Percentiles rank a stretch among this genome's conserved stretches.
phyloP scores from a whole-genome alignment of 2,797 vertebrate species.

The Lophius americanus region DNA sequence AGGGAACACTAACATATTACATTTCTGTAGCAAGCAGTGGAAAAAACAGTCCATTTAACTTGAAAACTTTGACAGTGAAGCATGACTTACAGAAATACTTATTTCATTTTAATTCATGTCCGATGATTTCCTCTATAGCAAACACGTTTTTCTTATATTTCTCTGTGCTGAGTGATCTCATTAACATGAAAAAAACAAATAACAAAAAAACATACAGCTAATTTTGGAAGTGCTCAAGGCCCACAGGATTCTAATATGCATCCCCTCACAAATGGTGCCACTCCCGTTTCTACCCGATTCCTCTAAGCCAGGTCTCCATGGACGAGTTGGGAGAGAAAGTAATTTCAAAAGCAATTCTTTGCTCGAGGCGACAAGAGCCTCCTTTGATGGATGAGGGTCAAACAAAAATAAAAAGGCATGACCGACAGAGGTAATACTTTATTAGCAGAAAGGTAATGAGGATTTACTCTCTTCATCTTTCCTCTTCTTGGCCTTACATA shows the following conservation, averaged over 20 bases:
- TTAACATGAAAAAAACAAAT: constrained; percentile 40
- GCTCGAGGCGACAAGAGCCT: constrained; percentile 58
- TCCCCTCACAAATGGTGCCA: constrained; percentile 41
- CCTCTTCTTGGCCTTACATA: constrained; percentile 23
- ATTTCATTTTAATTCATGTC: constrained; percentile 7
- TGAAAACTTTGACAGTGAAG: constrained; percentile 6
- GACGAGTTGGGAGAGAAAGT: constrained; percentile 66
- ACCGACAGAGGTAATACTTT: constrained; percentile 73
- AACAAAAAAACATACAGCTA: neutral
- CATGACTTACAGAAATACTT: constrained; percentile 14
- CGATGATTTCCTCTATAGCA: constrained; percentile 14
- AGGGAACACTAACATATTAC: constrained; percentile 42
- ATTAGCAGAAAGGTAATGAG: constrained; percentile 80
- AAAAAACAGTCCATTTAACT: constrained; percentile 34
- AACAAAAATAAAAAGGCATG: constrained; percentile 69
- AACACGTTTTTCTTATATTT: constrained; percentile 11
- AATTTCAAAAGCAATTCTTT: constrained; percentile 81
- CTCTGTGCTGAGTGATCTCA: constrained; percentile 22
- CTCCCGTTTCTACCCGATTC: constrained; percentile 52
- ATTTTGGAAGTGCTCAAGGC: constrained; percentile 30
- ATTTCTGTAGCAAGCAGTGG: constrained; percentile 11
- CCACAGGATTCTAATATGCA: constrained; percentile 45
- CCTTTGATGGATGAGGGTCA: constrained; percentile 66
- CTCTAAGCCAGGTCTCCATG: constrained; percentile 58
- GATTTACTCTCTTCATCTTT: constrained; percentile 76